Evolutionary conservation across 1,140 invertebrate genomes (phyloP), one percentile per base, ranked within the genome.

Genomic region (Aplysia californica): DNA sequence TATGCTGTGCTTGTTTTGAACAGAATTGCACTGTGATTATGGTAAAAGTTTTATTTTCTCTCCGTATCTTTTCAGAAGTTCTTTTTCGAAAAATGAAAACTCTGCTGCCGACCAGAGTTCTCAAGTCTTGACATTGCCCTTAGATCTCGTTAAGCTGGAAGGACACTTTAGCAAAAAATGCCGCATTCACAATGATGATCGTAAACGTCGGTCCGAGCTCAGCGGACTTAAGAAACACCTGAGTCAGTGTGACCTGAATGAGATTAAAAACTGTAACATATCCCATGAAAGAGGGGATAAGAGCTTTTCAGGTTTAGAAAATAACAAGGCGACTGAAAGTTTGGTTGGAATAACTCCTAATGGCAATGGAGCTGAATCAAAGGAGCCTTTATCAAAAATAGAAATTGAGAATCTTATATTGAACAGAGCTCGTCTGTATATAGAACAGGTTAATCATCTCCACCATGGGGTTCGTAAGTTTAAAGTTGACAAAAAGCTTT

Each of bases 151-250:
- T 0, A 91, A 94, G 79, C 95, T 97, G 85, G 96, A 98, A 89
- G 91, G 92, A 80, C 96, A 98, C 87, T 92, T 98, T 86, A 91
- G 91, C n/a, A 93, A 95, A 81, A 96, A 96, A 0, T 92, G 96
- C 0, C 92, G 93, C 84, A 92, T 97, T 64, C 96, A 98, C 84
- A 98, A 98, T 91, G 91, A 96, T 35, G 93, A 94, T 64, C 97
- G 97, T 90, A 91, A 89, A 88, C 94, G 90, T 83, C 92, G 92
- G 82, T 91, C 91, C 23, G 66, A 90, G 33, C 72, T 87, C 2
- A 81, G 82, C 59, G 76, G 83, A 69, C 67, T 85, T 4, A 82
- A 86, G 23, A 50, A 76, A 20, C 33, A 75, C 26, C 31, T 78
- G 29, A 44, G 39, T 3, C 0, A 39, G 18, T 26, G 6, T 68